phyloP scores from a whole-genome alignment of 2,113 vertebrate species.

The Boleophthalmus pectinirostris region DNA sequence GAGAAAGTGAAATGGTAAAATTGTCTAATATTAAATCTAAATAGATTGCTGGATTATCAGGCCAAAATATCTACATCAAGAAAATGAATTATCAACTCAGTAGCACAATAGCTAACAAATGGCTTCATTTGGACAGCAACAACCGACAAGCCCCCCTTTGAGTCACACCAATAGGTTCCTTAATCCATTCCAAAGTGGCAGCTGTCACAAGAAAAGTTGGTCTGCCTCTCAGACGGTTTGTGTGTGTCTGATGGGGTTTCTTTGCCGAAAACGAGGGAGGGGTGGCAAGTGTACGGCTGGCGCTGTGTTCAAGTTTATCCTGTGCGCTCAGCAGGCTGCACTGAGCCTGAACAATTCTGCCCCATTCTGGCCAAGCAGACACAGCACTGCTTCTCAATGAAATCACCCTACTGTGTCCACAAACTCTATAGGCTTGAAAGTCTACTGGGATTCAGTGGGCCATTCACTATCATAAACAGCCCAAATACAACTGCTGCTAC shows the following conservation, averaged over 20 bases:
- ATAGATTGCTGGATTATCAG: conserved; percentile 5
- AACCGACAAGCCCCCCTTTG: conserved; percentile 65
- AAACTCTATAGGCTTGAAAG: conserved; percentile 58
- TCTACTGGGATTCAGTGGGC: conserved; percentile 54
- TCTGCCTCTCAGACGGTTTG: conserved; percentile 66
- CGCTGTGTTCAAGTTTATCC: conserved; percentile 61
- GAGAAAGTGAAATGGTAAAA: background rate
- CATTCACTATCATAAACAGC: conserved; percentile 41
- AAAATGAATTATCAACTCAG: conserved; percentile 44
- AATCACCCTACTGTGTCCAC: conserved; percentile 71
- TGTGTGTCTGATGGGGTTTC: conserved; percentile 66
- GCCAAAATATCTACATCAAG: conserved; percentile 44
- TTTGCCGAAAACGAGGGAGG: conserved; percentile 61
- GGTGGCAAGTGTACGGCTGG: conserved; percentile 68
- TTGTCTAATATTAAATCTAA: background rate
- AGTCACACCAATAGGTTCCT: conserved; percentile 69
- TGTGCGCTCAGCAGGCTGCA: conserved; percentile 71
- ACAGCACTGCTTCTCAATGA: conserved; percentile 64
- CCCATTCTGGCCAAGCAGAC: conserved; percentile 57
- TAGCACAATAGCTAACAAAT: conserved; percentile 65
- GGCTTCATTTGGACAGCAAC: conserved; percentile 68
- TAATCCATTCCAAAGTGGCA: conserved; percentile 79
- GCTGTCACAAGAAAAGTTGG: conserved; percentile 78
- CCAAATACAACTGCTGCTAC: conserved; percentile 21
- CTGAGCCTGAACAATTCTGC: conserved; percentile 75